phyloP scores from a whole-genome alignment of 92 coral and sea anemone genomes.

The Umimayanthus chanpuru region DNA sequence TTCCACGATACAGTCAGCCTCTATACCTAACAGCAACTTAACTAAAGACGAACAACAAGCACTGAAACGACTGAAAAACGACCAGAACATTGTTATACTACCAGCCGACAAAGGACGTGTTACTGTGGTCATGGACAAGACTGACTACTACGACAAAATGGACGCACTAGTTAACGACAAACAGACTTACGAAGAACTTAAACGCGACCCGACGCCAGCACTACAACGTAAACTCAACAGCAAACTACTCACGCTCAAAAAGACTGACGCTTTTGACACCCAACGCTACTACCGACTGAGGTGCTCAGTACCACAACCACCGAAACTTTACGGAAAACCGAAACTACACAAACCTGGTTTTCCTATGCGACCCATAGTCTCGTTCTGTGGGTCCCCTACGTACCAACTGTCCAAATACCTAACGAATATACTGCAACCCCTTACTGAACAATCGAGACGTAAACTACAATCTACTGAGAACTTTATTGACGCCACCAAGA shows the following conservation, averaged over 20 bases:
- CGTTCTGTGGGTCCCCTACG: constrained; percentile 56
- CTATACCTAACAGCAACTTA: constrained; percentile 28
- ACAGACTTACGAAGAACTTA: constrained; percentile 37
- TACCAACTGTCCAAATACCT: constrained; percentile 59
- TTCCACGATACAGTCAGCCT: constrained; percentile 35
- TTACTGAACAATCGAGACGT: constrained; percentile 34
- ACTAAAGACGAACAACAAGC: constrained; percentile 45
- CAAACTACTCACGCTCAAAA: constrained; percentile 41
- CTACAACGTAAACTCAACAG: constrained; percentile 47
- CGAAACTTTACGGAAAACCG: constrained; percentile 60
- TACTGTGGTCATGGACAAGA: constrained; percentile 44
- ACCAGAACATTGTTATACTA: constrained; percentile 39
- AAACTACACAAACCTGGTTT: constrained; percentile 58
- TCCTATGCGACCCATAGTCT: constrained; percentile 61
- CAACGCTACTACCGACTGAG: constrained; percentile 38
- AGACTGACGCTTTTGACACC: constrained; percentile 43
- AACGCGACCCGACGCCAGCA: constrained; percentile 52
- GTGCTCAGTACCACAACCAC: constrained; percentile 53
- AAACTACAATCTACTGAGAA: constrained; percentile 57
- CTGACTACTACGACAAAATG: constrained; percentile 26
- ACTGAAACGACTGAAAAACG: constrained; percentile 30
- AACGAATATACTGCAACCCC: constrained; percentile 31
- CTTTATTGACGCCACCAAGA: constrained; percentile 54
- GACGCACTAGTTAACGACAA: constrained; percentile 22
- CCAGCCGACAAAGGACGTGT: constrained; percentile 51